A percentile compares a stretch with the other conserved stretches of the same genome.
Conservation (phyloP, 2,888 invertebrate genomes). For the Noctua fimbriata region DNA sequence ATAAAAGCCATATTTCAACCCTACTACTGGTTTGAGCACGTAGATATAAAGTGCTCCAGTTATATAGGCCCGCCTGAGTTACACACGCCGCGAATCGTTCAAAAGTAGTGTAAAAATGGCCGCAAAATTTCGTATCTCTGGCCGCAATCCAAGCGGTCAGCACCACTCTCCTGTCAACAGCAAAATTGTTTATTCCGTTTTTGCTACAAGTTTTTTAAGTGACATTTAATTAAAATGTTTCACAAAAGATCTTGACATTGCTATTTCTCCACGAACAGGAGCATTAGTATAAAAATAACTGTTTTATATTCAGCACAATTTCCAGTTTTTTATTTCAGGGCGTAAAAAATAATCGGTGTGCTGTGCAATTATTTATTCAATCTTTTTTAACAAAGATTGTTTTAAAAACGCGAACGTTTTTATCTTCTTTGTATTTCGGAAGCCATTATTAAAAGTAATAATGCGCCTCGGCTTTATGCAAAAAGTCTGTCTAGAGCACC, state of each 20-base stretch:
- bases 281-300: conserved; percentile 23
- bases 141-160: conserved; percentile 75
- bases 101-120: conserved; percentile 75
- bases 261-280: conserved; percentile 17
- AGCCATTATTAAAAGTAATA: conserved; percentile 66
- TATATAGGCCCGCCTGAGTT: conserved; percentile 62
- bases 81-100: conserved; percentile 69
- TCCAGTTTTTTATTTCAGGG: conserved; percentile 29
- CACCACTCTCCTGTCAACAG: conserved; percentile 67
- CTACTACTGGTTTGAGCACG: conserved; percentile 62
- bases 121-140: conserved; percentile 73
- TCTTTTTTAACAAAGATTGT: conserved; percentile 45
- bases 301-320: conserved; percentile 36
- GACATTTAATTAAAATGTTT: conserved; percentile 58
- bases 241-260: conserved; percentile 42
- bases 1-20: conserved; percentile 71
- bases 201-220: conserved; percentile 47
- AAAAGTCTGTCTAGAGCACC: conserved; percentile 66
- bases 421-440: conserved; percentile 55
- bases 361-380: conserved; percentile 46
- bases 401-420: conserved; percentile 52
- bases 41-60: conserved; percentile 56
- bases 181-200: conserved; percentile 65
- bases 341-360: conserved; percentile 38
- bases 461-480: conserved; percentile 59